Conservation (phyloP, 2,888 invertebrate genomes). For the Meiosimyza platycephala region DNA sequence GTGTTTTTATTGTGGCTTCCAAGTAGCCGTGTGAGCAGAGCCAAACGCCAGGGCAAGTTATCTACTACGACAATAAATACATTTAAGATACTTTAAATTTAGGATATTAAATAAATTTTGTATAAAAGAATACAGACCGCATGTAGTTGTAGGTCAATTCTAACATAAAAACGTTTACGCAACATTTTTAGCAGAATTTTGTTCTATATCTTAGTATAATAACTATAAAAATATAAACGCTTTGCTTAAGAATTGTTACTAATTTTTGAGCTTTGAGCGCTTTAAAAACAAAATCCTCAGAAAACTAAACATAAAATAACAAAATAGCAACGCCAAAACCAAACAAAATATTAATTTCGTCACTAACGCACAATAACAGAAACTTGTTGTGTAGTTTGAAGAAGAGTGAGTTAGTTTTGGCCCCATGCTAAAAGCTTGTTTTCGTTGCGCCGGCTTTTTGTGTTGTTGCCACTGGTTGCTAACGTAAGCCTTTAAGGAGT, state of each 20-base stretch:
- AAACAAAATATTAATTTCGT: background rate
- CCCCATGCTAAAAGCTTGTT: background rate
- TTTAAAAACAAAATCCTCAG: too few relatives aligned
- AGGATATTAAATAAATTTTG: background rate
- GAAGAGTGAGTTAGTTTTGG: background rate
- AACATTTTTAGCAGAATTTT: slow-evolving; percentile 43
- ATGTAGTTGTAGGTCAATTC: slow-evolving; percentile 61
- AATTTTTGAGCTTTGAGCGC: too few relatives aligned
- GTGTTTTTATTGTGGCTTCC: slow-evolving; percentile 62
- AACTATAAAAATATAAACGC: too few relatives aligned
- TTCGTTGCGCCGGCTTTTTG: slow-evolving; percentile 11
- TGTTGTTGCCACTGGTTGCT: slow-evolving; percentile 26
- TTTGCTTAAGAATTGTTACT: too few relatives aligned
- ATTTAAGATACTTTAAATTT: background rate
- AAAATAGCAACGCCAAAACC: background rate
- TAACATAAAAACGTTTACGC: slow-evolving; percentile 56
- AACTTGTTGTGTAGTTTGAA: background rate
- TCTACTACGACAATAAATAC: slow-evolving; percentile 50
- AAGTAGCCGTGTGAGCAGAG: slow-evolving; percentile 63
- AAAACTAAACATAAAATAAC: too few relatives aligned
- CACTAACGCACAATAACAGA: background rate
- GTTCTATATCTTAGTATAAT: too few relatives aligned
- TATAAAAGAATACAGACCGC: slow-evolving; percentile 54
- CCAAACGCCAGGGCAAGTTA: slow-evolving; percentile 67
- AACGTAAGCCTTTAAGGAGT: background rate